A percentile compares a stretch with the other conserved stretches of the same genome.
Conservation (phyloP, 1,140 invertebrate genomes). For the Atta colombica region DNA sequence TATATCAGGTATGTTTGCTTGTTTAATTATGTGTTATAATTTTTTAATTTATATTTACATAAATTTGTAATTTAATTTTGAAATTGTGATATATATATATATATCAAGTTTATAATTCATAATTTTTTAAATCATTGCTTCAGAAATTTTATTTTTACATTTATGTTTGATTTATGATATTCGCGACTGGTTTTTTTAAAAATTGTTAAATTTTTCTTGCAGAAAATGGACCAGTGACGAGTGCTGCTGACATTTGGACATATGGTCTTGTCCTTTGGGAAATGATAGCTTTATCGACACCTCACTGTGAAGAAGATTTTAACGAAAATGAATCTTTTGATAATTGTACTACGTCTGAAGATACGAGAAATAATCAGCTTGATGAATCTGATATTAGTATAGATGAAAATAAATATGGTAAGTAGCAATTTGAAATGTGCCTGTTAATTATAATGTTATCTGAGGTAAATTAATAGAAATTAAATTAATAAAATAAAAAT, state of each 20-base stretch:
- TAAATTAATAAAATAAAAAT: slow-evolving; percentile 54
- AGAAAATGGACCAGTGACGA: slow-evolving; percentile 87
- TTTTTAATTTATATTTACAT: background rate
- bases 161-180: background rate
- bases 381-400: slow-evolving; percentile 50
- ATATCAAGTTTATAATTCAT: no score
- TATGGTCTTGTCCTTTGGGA: slow-evolving; percentile 93
- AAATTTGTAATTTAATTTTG: no score
- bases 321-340: slow-evolving; percentile 77
- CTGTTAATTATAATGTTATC: no score
- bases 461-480: background rate
- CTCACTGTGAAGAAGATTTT: slow-evolving; percentile 86
- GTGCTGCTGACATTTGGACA: slow-evolving; percentile 93
- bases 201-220: slow-evolving; percentile 77
- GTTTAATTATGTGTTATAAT: background rate
- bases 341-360: slow-evolving; percentile 48
- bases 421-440: slow-evolving; percentile 6
- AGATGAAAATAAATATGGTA: slow-evolving; percentile 73
- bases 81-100: no score
- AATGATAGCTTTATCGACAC: slow-evolving; percentile 91
- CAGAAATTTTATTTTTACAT: slow-evolving; percentile 2
- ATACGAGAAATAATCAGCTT: background rate
- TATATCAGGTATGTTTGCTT: slow-evolving; percentile 82
- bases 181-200: slow-evolving; percentile 77
- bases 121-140: no score